Base-by-base conservation (phyloP, 1,140 invertebrate species). In the Zaprionus inermis region DNA sequence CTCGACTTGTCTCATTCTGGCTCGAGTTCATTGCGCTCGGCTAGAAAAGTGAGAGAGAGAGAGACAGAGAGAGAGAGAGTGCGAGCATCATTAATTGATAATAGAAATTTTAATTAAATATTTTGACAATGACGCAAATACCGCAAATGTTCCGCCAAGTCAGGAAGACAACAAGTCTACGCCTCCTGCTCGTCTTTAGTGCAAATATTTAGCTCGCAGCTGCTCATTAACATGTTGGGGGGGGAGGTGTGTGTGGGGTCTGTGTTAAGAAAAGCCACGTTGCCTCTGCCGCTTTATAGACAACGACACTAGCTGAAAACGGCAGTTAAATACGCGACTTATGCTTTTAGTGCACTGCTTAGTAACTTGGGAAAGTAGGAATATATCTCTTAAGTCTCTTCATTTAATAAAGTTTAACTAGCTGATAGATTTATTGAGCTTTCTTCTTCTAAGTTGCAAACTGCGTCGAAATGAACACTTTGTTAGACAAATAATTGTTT, bases 41-140 rank as follows among this genome's bases (percentile, higher is more conserved):
- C 12, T 16, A 54, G 24, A 28, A 5, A 28, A 28, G 24, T 28
- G 24, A 10, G 20, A 46, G 16, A 32, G 30, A 5, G 5, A 24
- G 0, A 5, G 11, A 24, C 2, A 24, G 22, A 24, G 24, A 2
- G 24, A 16, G 20, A 24, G 51, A 30, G 24, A 0, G 44, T 1
- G 22, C 1, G 2, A 56, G 22, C 83, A 63, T 73, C 83, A 79
- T 86, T 82, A 88, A 82, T 88, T 73, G 82, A 74, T 83, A 79
- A 88, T 82, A 83, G 76, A 79, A 88, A 86, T 83, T 88, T 88
- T 86, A 86, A 86, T 86, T 89, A 86, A 86, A 86, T 88, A 89
- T 79, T 88, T 88, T 83, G 66, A 71, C 80, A 88, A 77, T 88
- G 83, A 82, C 75, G 72, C 58, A 79, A 73, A 77, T 73, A 74